phyloP scores from a whole-genome alignment of 2,888 invertebrate species.

The Torymus auratus region DNA sequence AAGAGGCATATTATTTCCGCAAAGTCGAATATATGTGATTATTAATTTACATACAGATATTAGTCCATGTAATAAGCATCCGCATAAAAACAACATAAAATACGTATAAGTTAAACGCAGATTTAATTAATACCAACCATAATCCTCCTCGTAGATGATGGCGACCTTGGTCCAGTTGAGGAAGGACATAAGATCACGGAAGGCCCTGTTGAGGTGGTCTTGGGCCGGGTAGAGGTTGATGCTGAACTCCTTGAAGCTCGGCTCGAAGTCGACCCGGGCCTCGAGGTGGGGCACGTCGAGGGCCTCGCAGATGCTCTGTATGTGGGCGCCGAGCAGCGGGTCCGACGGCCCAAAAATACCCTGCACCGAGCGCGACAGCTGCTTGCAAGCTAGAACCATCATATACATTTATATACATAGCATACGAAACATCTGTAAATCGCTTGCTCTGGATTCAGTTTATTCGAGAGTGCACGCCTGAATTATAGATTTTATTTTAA shows the following conservation, averaged over 20 bases:
- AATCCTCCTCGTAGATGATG: slow-evolving; percentile 94
- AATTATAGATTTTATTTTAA: too few species aligned
- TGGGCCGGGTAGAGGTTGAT: slow-evolving; percentile 93
- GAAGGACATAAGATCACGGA: slow-evolving; percentile 90
- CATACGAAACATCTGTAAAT: not conserved
- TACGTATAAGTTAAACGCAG: too few species aligned
- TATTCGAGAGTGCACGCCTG: too few species aligned
- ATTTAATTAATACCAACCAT: slow-evolving; percentile 80
- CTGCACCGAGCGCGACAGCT: slow-evolving; percentile 90
- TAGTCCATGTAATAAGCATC: too few species aligned
- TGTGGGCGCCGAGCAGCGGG: slow-evolving; percentile 87
- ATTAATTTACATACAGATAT: too few species aligned
- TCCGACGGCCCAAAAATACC: slow-evolving; percentile 93
- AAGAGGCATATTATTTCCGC: too few species aligned
- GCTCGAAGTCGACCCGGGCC: slow-evolving; percentile 84
- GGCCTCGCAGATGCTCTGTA: slow-evolving; percentile 92
- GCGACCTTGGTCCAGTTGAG: slow-evolving; percentile 96
- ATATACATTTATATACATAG: not conserved
- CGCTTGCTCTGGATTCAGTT: too few species aligned
- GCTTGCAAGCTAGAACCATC: slow-evolving; percentile 84
- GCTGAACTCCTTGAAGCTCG: slow-evolving; percentile 84
- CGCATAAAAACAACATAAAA: too few species aligned
- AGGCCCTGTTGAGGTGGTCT: slow-evolving; percentile 87
- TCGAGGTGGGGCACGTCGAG: slow-evolving; percentile 94
- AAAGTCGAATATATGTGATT: too few species aligned